Base-by-base conservation (phyloP, 2,113 vertebrate genomes). In the Takifugu flavidus region DNA sequence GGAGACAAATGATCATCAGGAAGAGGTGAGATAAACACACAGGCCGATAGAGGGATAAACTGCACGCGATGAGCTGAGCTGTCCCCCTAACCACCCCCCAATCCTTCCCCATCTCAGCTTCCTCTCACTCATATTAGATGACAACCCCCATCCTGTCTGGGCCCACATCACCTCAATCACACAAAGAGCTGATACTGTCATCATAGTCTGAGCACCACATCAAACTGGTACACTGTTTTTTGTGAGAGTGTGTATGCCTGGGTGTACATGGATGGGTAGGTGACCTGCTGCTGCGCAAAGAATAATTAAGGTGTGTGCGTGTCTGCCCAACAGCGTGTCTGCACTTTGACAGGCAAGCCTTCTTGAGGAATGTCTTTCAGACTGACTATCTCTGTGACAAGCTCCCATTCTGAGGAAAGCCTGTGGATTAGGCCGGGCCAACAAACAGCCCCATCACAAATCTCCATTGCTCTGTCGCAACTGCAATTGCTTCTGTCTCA, bases 91-190 rank as follows among this genome's bases (percentile, higher is more conserved):
- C 59, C 47, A 8, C 10, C 45, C 6, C 13, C 53, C 46, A 39
- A 10, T 7, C 7, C 7, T 2, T 39, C 34, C 13, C 44, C 54
- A 55, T 59, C 66, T 61, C 68, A 62, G 46, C 78, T 68, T 82
- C 78, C 78, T 80, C 84, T 84, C 86, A 84, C 56, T 89, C 86
- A 80, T 29, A 29, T 62, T 65, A 69, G 73, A 80, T 86, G 87
- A 86, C 86, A 86, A 66, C 42, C 79, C 62, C 68, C 76, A 79
- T 84, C 86, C 79, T 80, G 81, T 77, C 76, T 82, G 65, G 61
- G 79, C 79, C 78, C 75, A 71, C 29, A 52, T 86, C 87, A 87
- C 81, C 78, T 87, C 86, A 87, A 86, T 89, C 86, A 86, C 77
- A 80, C 59, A 4, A 74, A 65, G 67, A 67, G 76, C 78, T 44